phyloP scores from a whole-genome alignment of 2,113 vertebrate genomes.

The Lathamus discolor region DNA sequence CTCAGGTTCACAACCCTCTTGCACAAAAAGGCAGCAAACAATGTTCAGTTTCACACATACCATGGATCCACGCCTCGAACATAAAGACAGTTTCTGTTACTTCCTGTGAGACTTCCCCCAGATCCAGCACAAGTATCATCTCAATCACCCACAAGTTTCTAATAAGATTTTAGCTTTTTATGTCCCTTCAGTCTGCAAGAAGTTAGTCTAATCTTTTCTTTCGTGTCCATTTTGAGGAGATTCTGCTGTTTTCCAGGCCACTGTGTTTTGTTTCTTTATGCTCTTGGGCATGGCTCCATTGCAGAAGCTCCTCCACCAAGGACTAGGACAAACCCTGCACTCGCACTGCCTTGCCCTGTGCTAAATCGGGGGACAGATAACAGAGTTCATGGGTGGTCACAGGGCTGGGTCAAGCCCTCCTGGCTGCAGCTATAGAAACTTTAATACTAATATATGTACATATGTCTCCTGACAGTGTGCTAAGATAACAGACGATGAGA shows the following conservation, averaged over 20 bases:
- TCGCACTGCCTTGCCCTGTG: rapidly evolving
- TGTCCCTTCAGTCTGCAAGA: background rate
- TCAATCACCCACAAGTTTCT: background rate
- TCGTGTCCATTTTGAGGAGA: background rate
- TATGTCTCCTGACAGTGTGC: background rate
- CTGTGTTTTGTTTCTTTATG: background rate
- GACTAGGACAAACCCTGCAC: background rate
- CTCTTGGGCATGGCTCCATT: background rate
- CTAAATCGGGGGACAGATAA: background rate
- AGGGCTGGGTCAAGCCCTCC: background rate
- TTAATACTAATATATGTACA: background rate
- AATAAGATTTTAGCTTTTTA: background rate
- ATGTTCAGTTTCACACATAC: rapidly evolving
- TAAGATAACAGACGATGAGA: background rate
- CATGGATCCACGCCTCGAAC: rapidly evolving
- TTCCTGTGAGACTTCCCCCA: background rate
- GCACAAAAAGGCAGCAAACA: background rate
- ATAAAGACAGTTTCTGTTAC: background rate
- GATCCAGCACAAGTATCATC: background rate
- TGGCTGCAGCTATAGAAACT: background rate
- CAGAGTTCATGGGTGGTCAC: background rate
- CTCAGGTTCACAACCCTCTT: background rate
- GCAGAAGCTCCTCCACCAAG: background rate
- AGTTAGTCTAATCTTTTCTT: background rate
- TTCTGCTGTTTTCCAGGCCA: background rate